phyloP scores from a whole-genome alignment of 2,888 invertebrate species.

The Apodemia duryi region DNA sequence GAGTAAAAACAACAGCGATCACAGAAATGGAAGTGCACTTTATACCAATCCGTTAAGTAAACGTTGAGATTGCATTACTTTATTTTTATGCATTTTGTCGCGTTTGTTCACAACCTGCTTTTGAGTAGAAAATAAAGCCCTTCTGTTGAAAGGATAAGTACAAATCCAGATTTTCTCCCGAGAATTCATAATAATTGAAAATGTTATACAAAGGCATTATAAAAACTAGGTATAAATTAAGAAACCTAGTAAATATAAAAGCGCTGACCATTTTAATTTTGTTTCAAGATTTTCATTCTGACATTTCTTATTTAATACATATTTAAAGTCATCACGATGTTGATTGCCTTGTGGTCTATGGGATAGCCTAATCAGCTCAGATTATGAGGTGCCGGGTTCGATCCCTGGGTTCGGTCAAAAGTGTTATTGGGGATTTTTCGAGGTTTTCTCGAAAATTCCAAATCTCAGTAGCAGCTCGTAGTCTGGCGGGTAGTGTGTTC shows the following conservation, averaged over 20 bases:
- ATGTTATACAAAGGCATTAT: constrained; percentile 1
- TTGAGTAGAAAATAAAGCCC: constrained; percentile 23
- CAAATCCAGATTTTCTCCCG: constrained; percentile 12
- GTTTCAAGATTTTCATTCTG: background rate
- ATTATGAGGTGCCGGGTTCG: too few species aligned
- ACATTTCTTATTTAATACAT: too few species aligned
- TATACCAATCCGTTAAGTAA: constrained; percentile 33
- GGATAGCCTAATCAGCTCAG: too few species aligned
- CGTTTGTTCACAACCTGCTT: constrained; percentile 28
- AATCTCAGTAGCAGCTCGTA: too few species aligned
- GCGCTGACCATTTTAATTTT: background rate
- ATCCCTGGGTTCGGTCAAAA: too few species aligned
- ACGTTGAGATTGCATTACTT: constrained; percentile 28
- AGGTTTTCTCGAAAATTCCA: too few species aligned
- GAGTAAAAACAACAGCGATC: constrained; percentile 11
- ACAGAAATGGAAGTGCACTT: constrained; percentile 26
- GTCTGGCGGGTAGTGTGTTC: too few species aligned
- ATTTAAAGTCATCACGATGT: too few species aligned
- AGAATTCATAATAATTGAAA: constrained; percentile 9
- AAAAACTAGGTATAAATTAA: background rate
- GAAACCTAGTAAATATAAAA: constrained; percentile 3
- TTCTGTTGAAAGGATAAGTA: constrained; percentile 16
- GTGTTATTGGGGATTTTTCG: too few species aligned
- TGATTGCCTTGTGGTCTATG: too few species aligned
- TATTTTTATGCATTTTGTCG: constrained; percentile 31